Evolutionary conservation across 2,888 invertebrate species (phyloP).

Genomic region (Vesta saturnalis): DNA sequence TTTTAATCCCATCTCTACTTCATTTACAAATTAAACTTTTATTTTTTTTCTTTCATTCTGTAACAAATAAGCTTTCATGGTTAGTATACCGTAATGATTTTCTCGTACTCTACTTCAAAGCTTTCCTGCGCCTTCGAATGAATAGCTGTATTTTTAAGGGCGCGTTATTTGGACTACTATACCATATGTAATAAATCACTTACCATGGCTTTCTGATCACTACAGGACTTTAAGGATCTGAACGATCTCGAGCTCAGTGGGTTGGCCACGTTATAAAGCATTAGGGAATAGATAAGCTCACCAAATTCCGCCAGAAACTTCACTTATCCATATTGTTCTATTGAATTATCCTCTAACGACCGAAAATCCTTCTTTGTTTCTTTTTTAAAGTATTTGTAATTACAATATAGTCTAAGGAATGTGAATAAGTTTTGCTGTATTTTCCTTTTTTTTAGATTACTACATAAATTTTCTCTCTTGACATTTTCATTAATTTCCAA

Average conservation of each 20-base stretch:
- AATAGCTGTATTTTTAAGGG: slow-evolving; percentile 47
- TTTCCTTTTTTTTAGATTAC: not conserved
- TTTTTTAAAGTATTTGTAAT: no score
- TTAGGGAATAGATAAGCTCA: slow-evolving; percentile 31
- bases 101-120: no score
- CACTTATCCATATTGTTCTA: slow-evolving; percentile 23
- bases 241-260: slow-evolving; percentile 32
- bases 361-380: no score
- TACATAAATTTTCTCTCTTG: not conserved
- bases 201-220: slow-evolving; percentile 26
- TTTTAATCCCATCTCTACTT: not conserved
- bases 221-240: slow-evolving; percentile 31
- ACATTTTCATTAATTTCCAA: slow-evolving; percentile 1
- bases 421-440: not conserved
- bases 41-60: no score
- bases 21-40: slow-evolving; percentile 14
- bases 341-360: slow-evolving; percentile 14
- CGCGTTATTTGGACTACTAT: slow-evolving; percentile 44
- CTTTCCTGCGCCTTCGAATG: no score
- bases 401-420: not conserved
- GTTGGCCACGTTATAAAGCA: slow-evolving; percentile 29
- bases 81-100: no score
- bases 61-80: no score
- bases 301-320: slow-evolving; percentile 18
- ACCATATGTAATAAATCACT: slow-evolving; percentile 45